These are phyloP conservation scores for Rhopalosiphum nymphaeae DNA, from an alignment of 2,888 invertebrate species.

Conservation along the genomic window DNA sequence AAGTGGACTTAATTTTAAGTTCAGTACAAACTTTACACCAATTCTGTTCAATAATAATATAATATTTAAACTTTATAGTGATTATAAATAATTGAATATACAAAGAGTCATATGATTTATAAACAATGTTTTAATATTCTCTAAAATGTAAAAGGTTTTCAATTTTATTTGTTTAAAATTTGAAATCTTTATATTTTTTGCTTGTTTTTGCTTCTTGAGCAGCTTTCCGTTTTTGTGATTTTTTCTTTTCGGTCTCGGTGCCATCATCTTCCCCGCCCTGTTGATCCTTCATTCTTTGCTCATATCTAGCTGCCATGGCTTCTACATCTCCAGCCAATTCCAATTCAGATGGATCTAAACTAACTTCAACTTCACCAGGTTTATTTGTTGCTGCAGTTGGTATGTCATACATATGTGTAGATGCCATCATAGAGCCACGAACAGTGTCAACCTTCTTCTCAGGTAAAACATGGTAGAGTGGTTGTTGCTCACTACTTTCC, in stretches of 20 bases:
- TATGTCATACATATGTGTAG: slow-evolving; percentile 98
- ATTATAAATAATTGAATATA: not conserved
- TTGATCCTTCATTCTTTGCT: slow-evolving; percentile 94
- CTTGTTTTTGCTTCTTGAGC: slow-evolving; percentile 88
- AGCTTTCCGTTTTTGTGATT: slow-evolving; percentile 91
- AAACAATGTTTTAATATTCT: slow-evolving; percentile 21
- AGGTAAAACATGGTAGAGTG: slow-evolving; percentile 93
- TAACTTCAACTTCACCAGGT: slow-evolving; percentile 88
- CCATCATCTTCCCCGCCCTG: slow-evolving; percentile 71
- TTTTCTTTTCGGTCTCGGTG: slow-evolving; percentile 75
- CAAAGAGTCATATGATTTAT: not conserved
- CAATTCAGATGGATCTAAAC: slow-evolving; percentile 96
- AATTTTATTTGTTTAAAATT: slow-evolving; percentile 78
- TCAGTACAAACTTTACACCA: not conserved
- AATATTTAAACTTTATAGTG: slow-evolving; percentile 3
- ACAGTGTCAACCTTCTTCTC: slow-evolving; percentile 93
- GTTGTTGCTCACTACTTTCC: slow-evolving; percentile 95
- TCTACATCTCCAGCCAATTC: slow-evolving; percentile 89
- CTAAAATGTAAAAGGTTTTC: slow-evolving; percentile 27
- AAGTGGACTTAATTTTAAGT: not conserved
- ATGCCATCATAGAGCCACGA: slow-evolving; percentile 96
- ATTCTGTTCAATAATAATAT: not conserved
- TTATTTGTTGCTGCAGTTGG: slow-evolving; percentile 75
- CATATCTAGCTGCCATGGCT: slow-evolving; percentile 95
- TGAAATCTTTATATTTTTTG: slow-evolving; percentile 98